These are phyloP conservation scores for Parazoanthus swiftii DNA, from an alignment of 92 coral and sea anemone genomes.

Conservation along the genomic window DNA sequence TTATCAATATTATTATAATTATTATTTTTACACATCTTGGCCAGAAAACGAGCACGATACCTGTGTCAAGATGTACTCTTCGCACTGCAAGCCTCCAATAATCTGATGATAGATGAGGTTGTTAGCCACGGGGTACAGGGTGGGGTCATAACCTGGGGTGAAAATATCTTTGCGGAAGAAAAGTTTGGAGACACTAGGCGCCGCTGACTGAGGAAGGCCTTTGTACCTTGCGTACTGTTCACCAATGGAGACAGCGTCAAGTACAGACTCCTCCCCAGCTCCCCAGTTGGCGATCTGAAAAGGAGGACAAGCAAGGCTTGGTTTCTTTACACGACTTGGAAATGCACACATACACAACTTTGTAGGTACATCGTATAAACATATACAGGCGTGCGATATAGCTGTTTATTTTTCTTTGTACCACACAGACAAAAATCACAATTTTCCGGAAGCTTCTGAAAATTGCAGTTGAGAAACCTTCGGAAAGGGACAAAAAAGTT, in stretches of 20 bases:
- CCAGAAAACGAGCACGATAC: not conserved
- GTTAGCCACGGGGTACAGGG: constrained; percentile 70
- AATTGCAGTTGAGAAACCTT: too few relatives aligned
- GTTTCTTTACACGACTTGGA: not conserved
- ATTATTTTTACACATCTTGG: too few relatives aligned
- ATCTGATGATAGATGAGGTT: constrained; percentile 77
- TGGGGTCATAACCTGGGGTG: constrained; percentile 63
- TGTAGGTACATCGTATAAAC: too few relatives aligned
- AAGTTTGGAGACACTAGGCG: constrained; percentile 57
- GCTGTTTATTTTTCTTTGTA: too few relatives aligned
- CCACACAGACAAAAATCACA: too few relatives aligned
- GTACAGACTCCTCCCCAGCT: constrained; percentile 70
- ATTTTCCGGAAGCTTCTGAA: too few relatives aligned
- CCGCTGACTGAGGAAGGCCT: constrained; percentile 57
- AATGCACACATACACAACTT: not conserved
- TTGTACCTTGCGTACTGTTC: constrained; percentile 79
- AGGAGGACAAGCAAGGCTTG: not conserved
- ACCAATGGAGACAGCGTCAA: constrained; percentile 82
- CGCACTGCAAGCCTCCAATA: constrained; percentile 74
- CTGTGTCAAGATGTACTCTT: constrained; percentile 61
- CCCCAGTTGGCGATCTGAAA: constrained; percentile 86
- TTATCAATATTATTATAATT: too few relatives aligned
- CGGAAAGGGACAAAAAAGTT: too few relatives aligned
- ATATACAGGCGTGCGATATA: too few relatives aligned
- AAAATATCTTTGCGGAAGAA: constrained; percentile 85